phyloP scores from a whole-genome alignment of 2,113 vertebrate genomes.

The Platichthys flesus region DNA sequence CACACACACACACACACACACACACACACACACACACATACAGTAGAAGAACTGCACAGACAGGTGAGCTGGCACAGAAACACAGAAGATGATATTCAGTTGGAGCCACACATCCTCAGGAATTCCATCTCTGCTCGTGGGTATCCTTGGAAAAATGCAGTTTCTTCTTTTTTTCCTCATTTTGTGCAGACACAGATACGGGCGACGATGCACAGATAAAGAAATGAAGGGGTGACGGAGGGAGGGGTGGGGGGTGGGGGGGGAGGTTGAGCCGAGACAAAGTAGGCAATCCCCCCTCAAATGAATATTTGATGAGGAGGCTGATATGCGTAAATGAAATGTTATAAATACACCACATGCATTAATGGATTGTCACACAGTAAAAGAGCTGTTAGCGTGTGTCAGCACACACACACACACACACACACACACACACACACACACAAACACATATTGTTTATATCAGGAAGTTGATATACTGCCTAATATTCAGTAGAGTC shows the following conservation, averaged over 20 bases:
- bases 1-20: not conserved
- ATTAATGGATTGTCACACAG: slow-evolving; percentile 46
- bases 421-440: not conserved
- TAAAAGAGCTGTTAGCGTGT: slow-evolving; percentile 10
- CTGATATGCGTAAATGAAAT: slow-evolving; percentile 62
- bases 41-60: not conserved
- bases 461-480: slow-evolving; percentile 29
- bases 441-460: not conserved
- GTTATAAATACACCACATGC: slow-evolving; percentile 47
- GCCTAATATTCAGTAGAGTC: slow-evolving; percentile 27
- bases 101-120: not conserved
- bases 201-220: slow-evolving; percentile 12
- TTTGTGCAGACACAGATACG: not conserved
- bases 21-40: not conserved
- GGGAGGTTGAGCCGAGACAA: slow-evolving; percentile 24
- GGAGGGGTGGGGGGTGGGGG: not conserved
- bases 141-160: not conserved
- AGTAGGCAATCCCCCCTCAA: slow-evolving; percentile 50
- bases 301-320: slow-evolving; percentile 69
- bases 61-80: not conserved
- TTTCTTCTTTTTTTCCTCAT: not conserved
- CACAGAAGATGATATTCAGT: not conserved
- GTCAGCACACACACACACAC: no score
- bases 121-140: no score
- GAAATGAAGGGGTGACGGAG: not conserved